Conservation (phyloP, 2,888 invertebrate species). For the Empis livida region DNA sequence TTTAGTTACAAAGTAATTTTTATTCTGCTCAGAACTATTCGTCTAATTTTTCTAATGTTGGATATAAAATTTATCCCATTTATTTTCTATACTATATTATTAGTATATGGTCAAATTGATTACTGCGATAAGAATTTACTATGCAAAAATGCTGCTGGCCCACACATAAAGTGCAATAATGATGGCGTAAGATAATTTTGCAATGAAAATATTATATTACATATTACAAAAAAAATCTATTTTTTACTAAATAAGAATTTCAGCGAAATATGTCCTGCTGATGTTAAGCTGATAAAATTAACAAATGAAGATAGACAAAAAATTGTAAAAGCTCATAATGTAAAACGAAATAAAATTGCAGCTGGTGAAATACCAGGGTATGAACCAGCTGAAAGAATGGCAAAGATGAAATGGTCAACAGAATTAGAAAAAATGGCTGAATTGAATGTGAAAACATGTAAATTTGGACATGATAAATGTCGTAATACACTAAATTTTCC, state of each 20-base stretch:
- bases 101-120: neutral
- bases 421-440: neutral
- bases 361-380: neutral
- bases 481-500: conserved; percentile 2
- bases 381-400: neutral
- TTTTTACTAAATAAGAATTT: too few relatives aligned
- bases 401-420: neutral
- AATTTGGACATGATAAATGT: conserved; percentile 6
- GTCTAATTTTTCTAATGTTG: too few relatives aligned
- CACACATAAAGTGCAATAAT: neutral
- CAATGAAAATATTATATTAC: too few relatives aligned
- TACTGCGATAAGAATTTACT: neutral
- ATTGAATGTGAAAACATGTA: neutral
- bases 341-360: neutral
- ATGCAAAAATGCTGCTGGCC: neutral
- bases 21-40: too few relatives aligned
- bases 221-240: too few relatives aligned
- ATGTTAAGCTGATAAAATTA: too few relatives aligned
- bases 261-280: too few relatives aligned
- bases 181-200: neutral
- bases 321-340: neutral
- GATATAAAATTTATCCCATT: too few relatives aligned
- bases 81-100: neutral
- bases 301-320: neutral
- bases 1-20: too few relatives aligned